Evolutionary conservation across 2,797 vertebrate species (phyloP), one percentile per base, ranked within the genome.

Genomic region (Phoeniculus purpureus): DNA sequence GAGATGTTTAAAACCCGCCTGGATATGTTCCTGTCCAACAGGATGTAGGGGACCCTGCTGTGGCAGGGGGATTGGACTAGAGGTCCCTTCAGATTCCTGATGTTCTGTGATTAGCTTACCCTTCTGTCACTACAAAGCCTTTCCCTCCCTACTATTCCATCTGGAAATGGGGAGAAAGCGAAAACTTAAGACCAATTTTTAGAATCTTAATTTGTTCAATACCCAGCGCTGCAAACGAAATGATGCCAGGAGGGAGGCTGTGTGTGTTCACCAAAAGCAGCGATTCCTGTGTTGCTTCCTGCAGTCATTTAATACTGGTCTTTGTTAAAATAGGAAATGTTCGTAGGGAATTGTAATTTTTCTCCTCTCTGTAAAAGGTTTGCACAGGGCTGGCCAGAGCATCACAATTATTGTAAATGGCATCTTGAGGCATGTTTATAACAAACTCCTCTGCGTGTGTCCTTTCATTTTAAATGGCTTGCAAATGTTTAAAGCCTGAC

Each of bases 381-480:
- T 85, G 51, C 31, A n/a, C 45, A 64, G n/a, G 43, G 27, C 51
- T 61, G 26, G 27, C 51, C 58, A 22, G 31, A 79, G 13, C 47
- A 82, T 43, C 64, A 40, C 76, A 85, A 64, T 92, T 81, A 91
- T 74, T 74, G 59, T 78, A 83, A 87, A 91, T 40, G 58, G 51
- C 73, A 81, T 54, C 47, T 68, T 3, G 12, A 91, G 61, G 58
- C 68, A 77, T 8, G 11, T 52, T 80, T 82, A 50, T 70, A 90
- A 87, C 60, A 52, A 89, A 79, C 34, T 82, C 45, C 73, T 5
- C 22, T 56, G 25, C 21, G 51, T 9, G 19, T 4, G 14, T 56
- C 37, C 61, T 82, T 87, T 74, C 23, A 74, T 85, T 95, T 91
- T 51, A 91, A 87, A 87, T 20, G 12, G 8, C 54, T 89, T 59